A percentile compares a stretch with the other conserved stretches of the same genome.
phyloP scores from a whole-genome alignment of 2,797 vertebrate genomes.

The Eremophila alpestris region DNA sequence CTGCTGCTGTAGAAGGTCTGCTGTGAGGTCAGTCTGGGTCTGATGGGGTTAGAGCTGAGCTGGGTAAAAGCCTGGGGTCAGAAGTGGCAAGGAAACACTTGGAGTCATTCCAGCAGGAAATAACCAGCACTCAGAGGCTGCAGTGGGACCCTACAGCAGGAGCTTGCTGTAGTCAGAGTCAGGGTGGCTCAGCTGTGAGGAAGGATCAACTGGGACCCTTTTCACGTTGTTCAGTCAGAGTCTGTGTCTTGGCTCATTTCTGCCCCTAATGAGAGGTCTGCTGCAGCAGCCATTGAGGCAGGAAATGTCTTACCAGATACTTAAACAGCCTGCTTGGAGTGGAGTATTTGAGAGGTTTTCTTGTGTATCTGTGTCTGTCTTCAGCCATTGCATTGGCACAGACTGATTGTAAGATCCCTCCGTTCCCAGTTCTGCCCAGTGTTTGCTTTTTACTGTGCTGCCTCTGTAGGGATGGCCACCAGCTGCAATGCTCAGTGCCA shows the following conservation, averaged over 20 bases:
- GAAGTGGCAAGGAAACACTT: background rate
- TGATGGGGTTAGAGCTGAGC: background rate
- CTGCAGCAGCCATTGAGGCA: background rate
- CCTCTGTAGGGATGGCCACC: background rate
- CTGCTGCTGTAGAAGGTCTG: background rate
- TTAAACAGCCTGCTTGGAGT: background rate
- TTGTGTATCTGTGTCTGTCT: fast-evolving
- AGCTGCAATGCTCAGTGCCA: background rate
- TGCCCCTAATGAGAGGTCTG: background rate
- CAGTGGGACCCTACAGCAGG: background rate
- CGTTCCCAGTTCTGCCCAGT: background rate
- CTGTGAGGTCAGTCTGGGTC: background rate
- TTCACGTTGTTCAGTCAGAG: background rate
- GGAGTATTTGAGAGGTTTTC: background rate
- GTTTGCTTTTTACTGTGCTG: background rate
- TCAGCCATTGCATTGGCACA: background rate
- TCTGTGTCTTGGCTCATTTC: background rate
- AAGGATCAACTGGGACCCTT: background rate
- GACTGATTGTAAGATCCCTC: background rate
- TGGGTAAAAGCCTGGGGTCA: background rate
- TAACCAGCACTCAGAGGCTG: background rate
- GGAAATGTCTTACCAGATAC: background rate
- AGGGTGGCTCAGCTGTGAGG: background rate
- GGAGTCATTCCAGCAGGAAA: background rate
- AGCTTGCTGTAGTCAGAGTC: background rate